Evolutionary conservation across 1,140 invertebrate genomes (phyloP).

Genomic region (Aphelenchoides fujianensis): DNA sequence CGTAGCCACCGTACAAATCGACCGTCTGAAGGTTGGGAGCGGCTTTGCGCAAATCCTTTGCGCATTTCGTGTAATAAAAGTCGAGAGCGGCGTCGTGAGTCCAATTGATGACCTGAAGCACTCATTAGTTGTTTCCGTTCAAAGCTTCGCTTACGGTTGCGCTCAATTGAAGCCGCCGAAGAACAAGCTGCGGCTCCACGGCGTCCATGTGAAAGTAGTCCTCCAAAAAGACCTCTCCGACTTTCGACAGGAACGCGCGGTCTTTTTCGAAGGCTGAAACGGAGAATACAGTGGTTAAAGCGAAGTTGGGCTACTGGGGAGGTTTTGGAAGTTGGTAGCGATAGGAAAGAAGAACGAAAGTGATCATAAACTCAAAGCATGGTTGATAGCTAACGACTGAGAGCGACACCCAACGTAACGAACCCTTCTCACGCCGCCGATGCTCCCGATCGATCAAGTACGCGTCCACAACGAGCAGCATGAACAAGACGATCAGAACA

Average conservation of each 20-base stretch:
- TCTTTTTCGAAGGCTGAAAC: slow-evolving; percentile 15
- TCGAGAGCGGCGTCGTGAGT: background rate
- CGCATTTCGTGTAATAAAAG: background rate
- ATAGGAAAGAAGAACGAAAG: no score
- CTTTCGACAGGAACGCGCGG: background rate
- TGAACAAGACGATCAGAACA: background rate
- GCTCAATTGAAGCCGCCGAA: background rate
- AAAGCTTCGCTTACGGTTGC: no score
- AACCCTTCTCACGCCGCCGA: background rate
- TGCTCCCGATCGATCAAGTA: background rate
- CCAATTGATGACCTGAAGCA: no score
- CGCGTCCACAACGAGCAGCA: background rate
- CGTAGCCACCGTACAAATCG: background rate
- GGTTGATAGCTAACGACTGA: background rate
- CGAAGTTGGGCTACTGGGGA: no score
- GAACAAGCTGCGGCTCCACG: background rate
- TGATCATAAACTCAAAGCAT: background rate
- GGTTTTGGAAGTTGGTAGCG: no score
- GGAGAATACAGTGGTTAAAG: no score
- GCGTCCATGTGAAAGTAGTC: background rate
- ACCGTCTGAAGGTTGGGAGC: background rate
- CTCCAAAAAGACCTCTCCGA: background rate
- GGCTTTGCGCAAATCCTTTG: background rate
- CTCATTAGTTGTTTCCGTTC: no score
- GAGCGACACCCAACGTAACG: no score